These are phyloP conservation scores for Nothobranchius furzeri DNA, from an alignment of 2,113 vertebrate species.

Conservation along the genomic window DNA sequence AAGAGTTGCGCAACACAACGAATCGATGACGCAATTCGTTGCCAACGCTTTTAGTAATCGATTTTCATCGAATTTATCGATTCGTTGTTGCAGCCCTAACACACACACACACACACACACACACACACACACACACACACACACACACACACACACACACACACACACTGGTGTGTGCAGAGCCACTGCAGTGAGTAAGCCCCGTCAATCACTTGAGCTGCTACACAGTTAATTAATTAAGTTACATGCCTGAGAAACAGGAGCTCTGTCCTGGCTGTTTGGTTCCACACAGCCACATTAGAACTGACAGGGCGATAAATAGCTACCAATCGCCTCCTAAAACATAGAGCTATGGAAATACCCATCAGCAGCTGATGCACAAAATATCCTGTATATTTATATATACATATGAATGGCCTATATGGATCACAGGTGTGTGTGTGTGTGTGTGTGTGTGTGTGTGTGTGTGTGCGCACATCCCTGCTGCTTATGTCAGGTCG, in stretches of 20 bases:
- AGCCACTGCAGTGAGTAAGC: constrained; percentile 18
- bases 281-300: constrained; percentile 35
- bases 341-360: constrained; percentile 9
- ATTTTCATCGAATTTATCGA: no score
- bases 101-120: no score
- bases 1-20: no score
- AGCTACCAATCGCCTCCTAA: constrained; percentile 24
- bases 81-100: no score
- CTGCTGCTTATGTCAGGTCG: constrained; percentile 9
- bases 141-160: background rate
- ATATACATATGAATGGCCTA: background rate
- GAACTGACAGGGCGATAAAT: constrained; percentile 54
- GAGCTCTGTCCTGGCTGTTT: constrained; percentile 51
- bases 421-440: background rate
- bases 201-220: constrained; percentile 52
- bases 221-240: constrained; percentile 64
- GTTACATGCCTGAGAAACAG: constrained; percentile 57
- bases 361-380: background rate
- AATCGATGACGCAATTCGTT: no score
- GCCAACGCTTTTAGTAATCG: no score
- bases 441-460: background rate
- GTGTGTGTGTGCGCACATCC: background rate
- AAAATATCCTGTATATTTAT: background rate
- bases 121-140: no score
- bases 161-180: constrained; percentile 11